Base-by-base conservation (phyloP, 2,113 vertebrate species). In the Azemiops feae region DNA sequence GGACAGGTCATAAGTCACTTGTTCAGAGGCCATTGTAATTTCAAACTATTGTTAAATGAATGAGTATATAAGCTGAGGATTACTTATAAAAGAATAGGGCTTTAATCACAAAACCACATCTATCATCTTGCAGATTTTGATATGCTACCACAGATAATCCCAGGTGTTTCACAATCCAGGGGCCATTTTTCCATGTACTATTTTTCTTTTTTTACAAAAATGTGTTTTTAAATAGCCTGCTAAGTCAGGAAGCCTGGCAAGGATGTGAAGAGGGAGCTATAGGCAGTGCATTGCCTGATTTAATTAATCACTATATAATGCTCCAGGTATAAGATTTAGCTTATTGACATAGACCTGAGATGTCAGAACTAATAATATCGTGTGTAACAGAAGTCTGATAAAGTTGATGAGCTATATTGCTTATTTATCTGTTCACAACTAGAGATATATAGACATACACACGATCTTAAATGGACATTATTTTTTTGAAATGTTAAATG, bases 271-370 rank as follows among this genome's bases (percentile, higher is more conserved):
- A 39, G 18, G 18, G 69, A 81, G 18, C 34, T 20, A 43, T 81
- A 39, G 74, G 74, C 34, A 22, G 8, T 18, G 22, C 7, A 22
- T 81, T 81, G 34, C 74, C 74, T 25, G 91, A 53, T 93, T 95
- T 43, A 92, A 96, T 90, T 4, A 0, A 5, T 85, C 30, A 74
- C 92, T 90, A 85, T 0, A 1, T n/a, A 10, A 74, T 11, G 58
- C n/a, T 91, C 96, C n/a, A 88, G 92, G 47, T 86, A 95, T 91
- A 92, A 94, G 92, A 94, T 94, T 95, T 96, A 94, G 92, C 92
- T 94, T 96, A 96, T 95, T 96, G 94, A 97, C 20, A 96, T 95
- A 97, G 95, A 96, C 96, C 96, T 97, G 96, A 97, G 96, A 95
- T 95, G 87, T 89, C 93, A 89, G 92, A 94, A 95, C 45, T 87